Base-by-base conservation (phyloP, 1,140 invertebrate species). In the Orchestia grillus region DNA sequence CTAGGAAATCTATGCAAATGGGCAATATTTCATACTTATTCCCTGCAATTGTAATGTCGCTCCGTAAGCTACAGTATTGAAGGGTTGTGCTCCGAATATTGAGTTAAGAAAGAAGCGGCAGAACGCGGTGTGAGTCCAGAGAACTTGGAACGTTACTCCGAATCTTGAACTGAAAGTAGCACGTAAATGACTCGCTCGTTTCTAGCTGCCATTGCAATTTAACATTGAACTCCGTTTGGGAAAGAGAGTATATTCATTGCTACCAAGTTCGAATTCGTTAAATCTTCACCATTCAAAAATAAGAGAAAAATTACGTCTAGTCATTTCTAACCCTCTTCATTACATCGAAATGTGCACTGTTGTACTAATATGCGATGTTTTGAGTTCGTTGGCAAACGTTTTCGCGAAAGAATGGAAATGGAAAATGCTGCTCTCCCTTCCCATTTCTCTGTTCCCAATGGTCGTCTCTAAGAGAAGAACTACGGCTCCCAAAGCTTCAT, bases 1-100 rank as follows among this genome's bases (percentile, higher is more conserved):
- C 92, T 94, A 47, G 92, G 92, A 94, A 94, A 94, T 94, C 92
- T 94, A 94, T 94, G 92, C 92, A 94, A 94, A 94, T 94, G 92
- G 92, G 92, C 92, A 45, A 94, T 94, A 94, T 94, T 94, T 94
- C 92, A 94, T 94, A 94, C 92, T 94, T 94, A 94, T 94, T 94
- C 92, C 92, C 92, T 94, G 44, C 92, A 94, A 94, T 94, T 94
- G 92, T 94, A 94, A 94, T 94, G 92, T 94, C 92, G 92, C 92
- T 94, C 44, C 92, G 92, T 94, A 94, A 94, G 92, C 92, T 94
- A 94, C 92, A 94, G 92, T 94, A 94, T 94, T 94, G 92, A 94
- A 94, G 92, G 92, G 11, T 94, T 94, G 92, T 94, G 92, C 92
- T 94, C 92, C 41, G 92, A 94, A 94, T 94, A 94, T 94, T 94